phyloP scores from a whole-genome alignment of 2,888 invertebrate genomes.

The Xestobium rufovillosum region DNA sequence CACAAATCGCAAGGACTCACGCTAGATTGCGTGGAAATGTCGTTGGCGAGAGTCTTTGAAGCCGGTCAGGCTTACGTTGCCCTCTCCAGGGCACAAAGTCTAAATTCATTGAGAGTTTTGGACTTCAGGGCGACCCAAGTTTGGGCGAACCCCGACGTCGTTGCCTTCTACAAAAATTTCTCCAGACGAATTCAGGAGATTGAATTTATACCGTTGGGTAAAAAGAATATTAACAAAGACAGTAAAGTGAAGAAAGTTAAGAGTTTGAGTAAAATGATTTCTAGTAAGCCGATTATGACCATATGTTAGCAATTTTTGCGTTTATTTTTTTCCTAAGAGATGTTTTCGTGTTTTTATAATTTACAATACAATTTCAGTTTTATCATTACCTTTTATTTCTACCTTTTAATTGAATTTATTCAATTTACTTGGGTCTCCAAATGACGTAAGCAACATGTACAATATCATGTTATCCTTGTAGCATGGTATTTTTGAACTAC shows the following conservation, averaged over 20 bases:
- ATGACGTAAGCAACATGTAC: too few species aligned
- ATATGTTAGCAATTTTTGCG: too few species aligned
- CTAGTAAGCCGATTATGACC: not conserved
- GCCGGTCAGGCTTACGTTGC: slow-evolving; percentile 96
- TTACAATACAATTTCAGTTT: too few species aligned
- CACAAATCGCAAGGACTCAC: slow-evolving; percentile 95
- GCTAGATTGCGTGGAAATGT: slow-evolving; percentile 92
- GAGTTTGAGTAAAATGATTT: slow-evolving; percentile 1
- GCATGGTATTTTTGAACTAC: too few species aligned
- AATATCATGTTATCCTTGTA: too few species aligned
- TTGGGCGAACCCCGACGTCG: slow-evolving; percentile 78
- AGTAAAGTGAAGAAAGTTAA: slow-evolving; percentile 12
- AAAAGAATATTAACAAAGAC: slow-evolving; percentile 27
- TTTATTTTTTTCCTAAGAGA: too few species aligned
- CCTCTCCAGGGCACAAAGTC: slow-evolving; percentile 81
- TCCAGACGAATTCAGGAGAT: slow-evolving; percentile 55
- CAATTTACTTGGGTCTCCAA: too few species aligned
- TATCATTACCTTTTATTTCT: too few species aligned
- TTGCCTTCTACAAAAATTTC: slow-evolving; percentile 72
- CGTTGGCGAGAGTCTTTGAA: slow-evolving; percentile 84
- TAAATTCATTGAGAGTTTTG: slow-evolving; percentile 75
- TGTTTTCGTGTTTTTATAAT: too few species aligned
- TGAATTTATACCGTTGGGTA: slow-evolving; percentile 56
- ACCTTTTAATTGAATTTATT: too few species aligned
- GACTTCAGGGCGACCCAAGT: slow-evolving; percentile 75